These are phyloP conservation scores for Drosophila hamatofila DNA, from an alignment of 2,888 invertebrate species.

Conservation along the genomic window DNA sequence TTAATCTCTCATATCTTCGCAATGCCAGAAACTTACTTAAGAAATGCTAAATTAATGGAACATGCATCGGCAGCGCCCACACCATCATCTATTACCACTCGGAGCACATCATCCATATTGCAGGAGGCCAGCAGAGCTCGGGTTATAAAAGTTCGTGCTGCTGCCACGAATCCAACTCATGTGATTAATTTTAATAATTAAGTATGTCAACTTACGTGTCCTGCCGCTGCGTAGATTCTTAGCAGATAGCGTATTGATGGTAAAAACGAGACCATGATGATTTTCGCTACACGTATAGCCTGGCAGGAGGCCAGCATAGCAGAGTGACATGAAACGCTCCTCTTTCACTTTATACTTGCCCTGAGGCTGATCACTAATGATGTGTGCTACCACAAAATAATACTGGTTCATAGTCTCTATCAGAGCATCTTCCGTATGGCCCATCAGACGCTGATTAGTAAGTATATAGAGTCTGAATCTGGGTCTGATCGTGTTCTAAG, in stretches of 20 bases:
- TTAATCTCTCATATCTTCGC: background rate
- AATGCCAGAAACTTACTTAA: background rate
- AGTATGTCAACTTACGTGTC: background rate
- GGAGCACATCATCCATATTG: conserved; percentile 8
- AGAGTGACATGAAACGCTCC: conserved; percentile 10
- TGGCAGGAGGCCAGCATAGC: conserved; percentile 3
- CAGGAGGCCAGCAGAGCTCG: conserved; percentile 7
- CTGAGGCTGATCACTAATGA: background rate
- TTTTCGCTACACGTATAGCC: background rate
- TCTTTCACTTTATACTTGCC: conserved; percentile 7
- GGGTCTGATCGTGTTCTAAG: background rate
- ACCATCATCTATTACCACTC: conserved; percentile 1
- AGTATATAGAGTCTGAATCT: background rate
- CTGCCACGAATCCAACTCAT: background rate
- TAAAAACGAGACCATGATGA: conserved; percentile 7
- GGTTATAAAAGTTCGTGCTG: conserved; percentile 1
- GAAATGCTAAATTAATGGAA: background rate
- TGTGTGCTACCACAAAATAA: conserved; percentile 9
- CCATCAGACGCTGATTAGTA: background rate
- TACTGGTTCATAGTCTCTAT: background rate
- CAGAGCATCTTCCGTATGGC: conserved; percentile 3
- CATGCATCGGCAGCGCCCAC: conserved; percentile 7
- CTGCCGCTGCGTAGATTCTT: background rate
- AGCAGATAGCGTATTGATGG: background rate
- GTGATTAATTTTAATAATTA: background rate